Evolutionary conservation across 2,113 vertebrate species (phyloP).

Genomic region (Halcyon senegalensis): DNA sequence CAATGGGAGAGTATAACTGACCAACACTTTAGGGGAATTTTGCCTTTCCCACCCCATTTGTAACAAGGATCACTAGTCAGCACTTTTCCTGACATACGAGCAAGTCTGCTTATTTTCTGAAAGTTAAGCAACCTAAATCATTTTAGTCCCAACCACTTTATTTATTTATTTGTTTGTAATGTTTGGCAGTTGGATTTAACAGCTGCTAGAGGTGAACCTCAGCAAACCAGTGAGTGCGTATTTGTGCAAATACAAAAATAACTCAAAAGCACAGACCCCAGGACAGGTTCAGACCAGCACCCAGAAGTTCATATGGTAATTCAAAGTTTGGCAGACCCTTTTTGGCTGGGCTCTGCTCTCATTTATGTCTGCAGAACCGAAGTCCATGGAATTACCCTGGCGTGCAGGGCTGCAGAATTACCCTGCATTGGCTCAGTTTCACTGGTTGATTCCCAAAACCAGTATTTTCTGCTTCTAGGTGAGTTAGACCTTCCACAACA

Average conservation of each 20-base stretch:
- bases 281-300: not conserved
- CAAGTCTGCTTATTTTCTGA: not conserved
- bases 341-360: not conserved
- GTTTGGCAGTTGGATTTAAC: conserved; percentile 15
- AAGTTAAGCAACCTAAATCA: conserved; percentile 6
- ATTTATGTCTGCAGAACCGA: not conserved
- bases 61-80: not conserved
- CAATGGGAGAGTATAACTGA: not conserved
- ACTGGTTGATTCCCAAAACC: not conserved
- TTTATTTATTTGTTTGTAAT: conserved; percentile 16
- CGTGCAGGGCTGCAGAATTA: not conserved
- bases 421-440: not conserved
- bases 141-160: not conserved
- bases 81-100: not conserved
- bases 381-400: not conserved
- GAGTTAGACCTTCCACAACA: not conserved
- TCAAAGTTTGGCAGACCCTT: not conserved
- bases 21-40: not conserved
- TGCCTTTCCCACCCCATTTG: conserved; percentile 1
- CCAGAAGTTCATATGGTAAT: not conserved
- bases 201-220: conserved; percentile 17
- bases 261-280: not conserved
- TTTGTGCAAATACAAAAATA: conserved; percentile 26
- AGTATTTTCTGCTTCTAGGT: conserved; percentile 20
- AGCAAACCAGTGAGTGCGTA: not conserved